These are phyloP conservation scores for Hippoglossus stenolepis DNA, from an alignment of 2,113 vertebrate genomes.

Conservation along the genomic window DNA sequence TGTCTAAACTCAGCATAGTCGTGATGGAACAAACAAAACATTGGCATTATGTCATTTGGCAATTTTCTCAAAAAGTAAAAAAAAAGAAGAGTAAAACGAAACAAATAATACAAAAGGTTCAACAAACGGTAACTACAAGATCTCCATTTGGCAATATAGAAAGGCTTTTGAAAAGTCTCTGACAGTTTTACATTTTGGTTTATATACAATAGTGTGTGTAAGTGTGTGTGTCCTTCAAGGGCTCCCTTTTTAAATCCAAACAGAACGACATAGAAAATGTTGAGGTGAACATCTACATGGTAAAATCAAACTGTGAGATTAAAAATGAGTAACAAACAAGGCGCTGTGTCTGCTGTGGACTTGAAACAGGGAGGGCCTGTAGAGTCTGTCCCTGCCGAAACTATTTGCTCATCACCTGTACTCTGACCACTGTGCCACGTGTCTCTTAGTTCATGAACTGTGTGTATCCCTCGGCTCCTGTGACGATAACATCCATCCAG, in stretches of 20 bases:
- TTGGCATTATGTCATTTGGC: constrained; percentile 80
- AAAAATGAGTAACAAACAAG: constrained; percentile 51
- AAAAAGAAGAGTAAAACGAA: constrained; percentile 43
- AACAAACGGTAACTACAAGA: constrained; percentile 65
- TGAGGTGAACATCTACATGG: constrained; percentile 47
- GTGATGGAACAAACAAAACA: constrained; percentile 59
- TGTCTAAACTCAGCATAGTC: constrained; percentile 21
- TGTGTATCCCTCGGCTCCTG: constrained; percentile 96
- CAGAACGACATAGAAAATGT: constrained; percentile 64
- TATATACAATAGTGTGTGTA: constrained; percentile 64
- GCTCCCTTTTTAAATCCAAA: constrained; percentile 79
- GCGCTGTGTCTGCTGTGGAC: constrained; percentile 18
- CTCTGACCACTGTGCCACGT: background rate
- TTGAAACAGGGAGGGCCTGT: constrained; percentile 1
- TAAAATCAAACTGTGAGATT: constrained; percentile 54
- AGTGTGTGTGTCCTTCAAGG: constrained; percentile 23
- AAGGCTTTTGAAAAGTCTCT: constrained; percentile 68
- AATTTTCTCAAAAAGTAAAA: constrained; percentile 59
- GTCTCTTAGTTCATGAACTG: constrained; percentile 91
- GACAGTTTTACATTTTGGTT: constrained; percentile 70
- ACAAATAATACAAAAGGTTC: constrained; percentile 65
- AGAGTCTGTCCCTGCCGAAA: constrained; percentile 58
- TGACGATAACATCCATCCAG: constrained; percentile 99
- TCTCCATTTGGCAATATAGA: constrained; percentile 80
- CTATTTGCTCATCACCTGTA: background rate